Evolutionary conservation across 2,797 vertebrate species (phyloP).

Genomic region (Spondyliosoma cantharus): DNA sequence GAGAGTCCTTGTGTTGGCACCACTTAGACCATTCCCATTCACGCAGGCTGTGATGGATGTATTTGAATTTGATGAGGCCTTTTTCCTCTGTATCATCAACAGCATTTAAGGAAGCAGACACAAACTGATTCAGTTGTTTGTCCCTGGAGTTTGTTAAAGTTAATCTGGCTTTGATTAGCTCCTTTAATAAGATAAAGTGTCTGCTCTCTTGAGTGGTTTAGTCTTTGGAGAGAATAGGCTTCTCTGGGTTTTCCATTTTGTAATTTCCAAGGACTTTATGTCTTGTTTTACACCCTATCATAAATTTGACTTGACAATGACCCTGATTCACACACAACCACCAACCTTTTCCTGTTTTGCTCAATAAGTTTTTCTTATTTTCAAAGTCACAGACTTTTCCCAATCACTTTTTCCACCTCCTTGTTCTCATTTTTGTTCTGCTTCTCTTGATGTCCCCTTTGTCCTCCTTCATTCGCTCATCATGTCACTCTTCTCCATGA

Average conservation of each 20-base stretch:
- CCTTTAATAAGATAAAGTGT: constrained; percentile 61
- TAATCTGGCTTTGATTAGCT: constrained; percentile 58
- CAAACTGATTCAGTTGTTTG: constrained; percentile 45
- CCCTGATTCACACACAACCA: constrained; percentile 55
- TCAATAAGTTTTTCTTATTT: constrained; percentile 59
- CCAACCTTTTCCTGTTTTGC: constrained; percentile 49
- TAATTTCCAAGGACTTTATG: constrained; percentile 68
- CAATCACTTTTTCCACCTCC: constrained; percentile 48
- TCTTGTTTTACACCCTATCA: constrained; percentile 71
- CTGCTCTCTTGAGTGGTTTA: constrained; percentile 46
- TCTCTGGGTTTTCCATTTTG: constrained; percentile 54
- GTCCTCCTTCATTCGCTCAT: constrained; percentile 63
- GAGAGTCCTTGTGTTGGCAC: constrained; percentile 53
- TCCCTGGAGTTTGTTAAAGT: constrained; percentile 63
- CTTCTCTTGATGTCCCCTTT: constrained; percentile 43
- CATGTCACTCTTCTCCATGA: constrained; percentile 57
- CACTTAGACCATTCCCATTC: constrained; percentile 41
- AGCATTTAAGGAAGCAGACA: constrained; percentile 29
- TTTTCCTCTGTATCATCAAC: constrained; percentile 7
- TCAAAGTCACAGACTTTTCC: constrained; percentile 69
- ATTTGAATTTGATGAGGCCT: constrained; percentile 33
- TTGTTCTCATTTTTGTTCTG: constrained; percentile 16
- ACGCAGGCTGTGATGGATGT: constrained; percentile 21
- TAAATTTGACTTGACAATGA: constrained; percentile 71
- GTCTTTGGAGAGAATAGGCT: constrained; percentile 56